Percentiles rank a stretch among this genome's conserved stretches.
Evolutionary conservation across 2,888 invertebrate species (phyloP).

Genomic region (Pomacea canaliculata): DNA sequence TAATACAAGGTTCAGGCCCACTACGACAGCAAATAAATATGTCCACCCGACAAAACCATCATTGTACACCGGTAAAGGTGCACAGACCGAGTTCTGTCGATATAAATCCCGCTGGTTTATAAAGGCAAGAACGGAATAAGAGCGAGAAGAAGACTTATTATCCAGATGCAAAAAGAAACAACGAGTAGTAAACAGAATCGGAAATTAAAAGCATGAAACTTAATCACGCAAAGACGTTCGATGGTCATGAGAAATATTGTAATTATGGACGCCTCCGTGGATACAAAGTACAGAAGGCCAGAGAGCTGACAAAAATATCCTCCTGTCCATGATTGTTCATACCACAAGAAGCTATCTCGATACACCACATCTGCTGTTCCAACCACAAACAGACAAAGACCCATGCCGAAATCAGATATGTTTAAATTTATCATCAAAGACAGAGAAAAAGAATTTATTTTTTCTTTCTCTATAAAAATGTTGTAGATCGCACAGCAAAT

Average conservation of each 20-base stretch:
- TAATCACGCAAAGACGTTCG: conserved; percentile 76
- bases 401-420: conserved; percentile 38
- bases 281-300: conserved; percentile 57
- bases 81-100: too few relatives aligned
- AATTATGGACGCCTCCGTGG: conserved; percentile 74
- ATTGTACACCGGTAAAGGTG: too few relatives aligned
- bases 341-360: conserved; percentile 42
- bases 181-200: not conserved
- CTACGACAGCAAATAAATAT: too few relatives aligned
- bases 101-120: too few relatives aligned
- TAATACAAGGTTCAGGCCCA: too few relatives aligned
- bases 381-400: conserved; percentile 41
- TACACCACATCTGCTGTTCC: conserved; percentile 41
- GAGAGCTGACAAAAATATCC: conserved; percentile 42
- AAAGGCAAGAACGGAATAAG: too few relatives aligned
- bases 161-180: too few relatives aligned
- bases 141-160: too few relatives aligned
- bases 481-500: not conserved
- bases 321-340: conserved; percentile 43
- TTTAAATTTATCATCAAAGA: conserved; percentile 23
- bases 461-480: not conserved
- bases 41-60: too few relatives aligned
- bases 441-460: too few relatives aligned
- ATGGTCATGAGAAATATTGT: conserved; percentile 76
- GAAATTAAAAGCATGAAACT: conserved; percentile 72